A percentile compares a stretch with the other conserved stretches of the same genome.
phyloP scores from a whole-genome alignment of 2,797 vertebrate species.

The Xyrichtys novacula region DNA sequence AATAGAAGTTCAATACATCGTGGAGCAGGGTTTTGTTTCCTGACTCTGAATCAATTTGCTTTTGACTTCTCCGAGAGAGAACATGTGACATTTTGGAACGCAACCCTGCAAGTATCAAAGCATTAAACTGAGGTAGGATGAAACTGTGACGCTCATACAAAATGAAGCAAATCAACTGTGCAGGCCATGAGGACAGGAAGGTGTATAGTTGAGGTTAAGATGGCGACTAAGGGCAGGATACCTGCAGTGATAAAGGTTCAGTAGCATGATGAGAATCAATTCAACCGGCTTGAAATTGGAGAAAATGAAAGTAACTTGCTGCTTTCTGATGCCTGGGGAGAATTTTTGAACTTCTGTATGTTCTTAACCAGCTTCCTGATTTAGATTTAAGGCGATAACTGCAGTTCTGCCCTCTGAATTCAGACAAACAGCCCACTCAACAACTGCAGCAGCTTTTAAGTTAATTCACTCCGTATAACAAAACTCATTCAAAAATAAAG shows the following conservation, averaged over 20 bases:
- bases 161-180: constrained; percentile 44
- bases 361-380: constrained; percentile 23
- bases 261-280: constrained; percentile 56
- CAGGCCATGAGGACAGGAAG: constrained; percentile 38
- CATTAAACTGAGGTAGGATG: constrained; percentile 70
- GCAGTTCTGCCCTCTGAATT: neutral
- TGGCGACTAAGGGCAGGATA: constrained; percentile 65
- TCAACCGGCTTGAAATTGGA: constrained; percentile 30
- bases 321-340: constrained; percentile 15
- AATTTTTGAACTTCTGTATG: constrained; percentile 6
- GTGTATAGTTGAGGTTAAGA: constrained; percentile 57
- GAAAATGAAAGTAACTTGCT: constrained; percentile 21
- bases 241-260: constrained; percentile 64
- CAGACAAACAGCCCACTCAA: constrained; percentile 3
- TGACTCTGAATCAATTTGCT: neutral
- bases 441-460: constrained; percentile 17
- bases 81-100: constrained; percentile 39
- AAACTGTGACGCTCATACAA: constrained; percentile 33
- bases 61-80: constrained; percentile 4
- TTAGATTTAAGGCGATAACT: constrained; percentile 2
- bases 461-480: constrained; percentile 25
- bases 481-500: constrained; percentile 26
- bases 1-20: constrained; percentile 8
- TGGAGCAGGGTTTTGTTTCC: neutral
- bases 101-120: constrained; percentile 48